Evolutionary conservation across 1,140 invertebrate genomes (phyloP), one percentile per base, ranked within the genome.

Genomic region (Cheumatopsyche charites): DNA sequence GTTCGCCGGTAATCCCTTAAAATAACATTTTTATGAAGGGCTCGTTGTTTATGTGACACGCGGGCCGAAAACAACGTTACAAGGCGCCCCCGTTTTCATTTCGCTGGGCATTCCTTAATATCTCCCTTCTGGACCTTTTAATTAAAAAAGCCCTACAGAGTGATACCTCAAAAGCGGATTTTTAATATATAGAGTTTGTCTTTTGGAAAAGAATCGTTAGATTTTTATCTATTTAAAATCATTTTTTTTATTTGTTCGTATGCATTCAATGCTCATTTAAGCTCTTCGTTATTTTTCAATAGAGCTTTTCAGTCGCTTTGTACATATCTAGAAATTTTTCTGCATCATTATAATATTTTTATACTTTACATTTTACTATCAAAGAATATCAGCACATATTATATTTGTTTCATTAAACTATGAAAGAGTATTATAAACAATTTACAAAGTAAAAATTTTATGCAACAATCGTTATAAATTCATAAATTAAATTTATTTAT

Each of bases 11-110:
- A 58, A 58, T 58, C 55, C 55, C 55, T 58, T 58, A 58, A 58
- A 58, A 58, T 58, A 58, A 58, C 55, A 58, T 58, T 58, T 58
- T 58, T 58, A 58, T 58, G 55, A 58, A 58, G 55, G 55, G 55
- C 55, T 1, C 55, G 21, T 58, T 58, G 55, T 58, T 58, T 58
- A 58, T 58, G 55, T 23, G 55, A 58, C 55, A 58, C 55, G 29
- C 29, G 29, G 29, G 29, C 55, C 55, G 55, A 58, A 58, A 58
- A 58, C 55, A 58, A 58, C 55, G 19, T 9, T 36, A 3, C n/a
- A n/a, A 9, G 29, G 19, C 47, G 23, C 17, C 4, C 55, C 21
- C 23, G 25, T 58, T 58, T 58, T 58, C 55, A 58, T 58, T 58
- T 58, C 25, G 12, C 21, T 11, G 19, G 55, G 12, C 55, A 58